Conservation (phyloP, 2,113 vertebrate genomes). For the Leptodactylus fuscus region DNA sequence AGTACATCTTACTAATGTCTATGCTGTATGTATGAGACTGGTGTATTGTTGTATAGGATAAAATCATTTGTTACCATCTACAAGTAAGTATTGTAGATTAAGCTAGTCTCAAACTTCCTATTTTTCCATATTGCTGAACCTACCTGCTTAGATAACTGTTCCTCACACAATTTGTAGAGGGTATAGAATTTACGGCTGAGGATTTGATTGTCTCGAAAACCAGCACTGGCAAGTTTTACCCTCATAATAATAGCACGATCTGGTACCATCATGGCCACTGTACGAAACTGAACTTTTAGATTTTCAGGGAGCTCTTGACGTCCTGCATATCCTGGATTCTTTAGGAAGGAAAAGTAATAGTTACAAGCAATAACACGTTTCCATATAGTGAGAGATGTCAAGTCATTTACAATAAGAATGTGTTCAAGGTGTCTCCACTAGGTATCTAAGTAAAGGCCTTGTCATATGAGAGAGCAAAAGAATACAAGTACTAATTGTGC, state of each 20-base stretch:
- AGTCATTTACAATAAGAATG: no score
- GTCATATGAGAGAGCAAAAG: background rate
- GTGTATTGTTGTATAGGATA: background rate
- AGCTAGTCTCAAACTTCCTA: no score
- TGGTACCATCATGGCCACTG: slow-evolving; percentile 76
- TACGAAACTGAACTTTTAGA: slow-evolving; percentile 74
- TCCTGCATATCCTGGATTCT: slow-evolving; percentile 75
- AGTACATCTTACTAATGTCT: background rate
- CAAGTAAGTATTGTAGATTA: background rate
- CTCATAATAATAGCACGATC: slow-evolving; percentile 75
- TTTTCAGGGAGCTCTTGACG: slow-evolving; percentile 75
- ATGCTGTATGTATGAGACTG: no score
- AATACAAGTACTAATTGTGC: background rate
- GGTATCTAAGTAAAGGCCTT: background rate
- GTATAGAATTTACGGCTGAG: slow-evolving; percentile 75
- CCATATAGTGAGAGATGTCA: no score
- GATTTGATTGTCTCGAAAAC: slow-evolving; percentile 74
- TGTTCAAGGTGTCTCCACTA: no score
- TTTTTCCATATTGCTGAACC: background rate
- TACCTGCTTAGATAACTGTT: slow-evolving; percentile 76
- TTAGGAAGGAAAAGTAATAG: no score
- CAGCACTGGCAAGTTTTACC: slow-evolving; percentile 75
- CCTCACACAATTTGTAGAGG: slow-evolving; percentile 75
- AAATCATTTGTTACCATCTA: background rate
- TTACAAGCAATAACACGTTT: no score